Evolutionary conservation across 2,888 invertebrate species (phyloP).

Genomic region (Sussaba pulchella): DNA sequence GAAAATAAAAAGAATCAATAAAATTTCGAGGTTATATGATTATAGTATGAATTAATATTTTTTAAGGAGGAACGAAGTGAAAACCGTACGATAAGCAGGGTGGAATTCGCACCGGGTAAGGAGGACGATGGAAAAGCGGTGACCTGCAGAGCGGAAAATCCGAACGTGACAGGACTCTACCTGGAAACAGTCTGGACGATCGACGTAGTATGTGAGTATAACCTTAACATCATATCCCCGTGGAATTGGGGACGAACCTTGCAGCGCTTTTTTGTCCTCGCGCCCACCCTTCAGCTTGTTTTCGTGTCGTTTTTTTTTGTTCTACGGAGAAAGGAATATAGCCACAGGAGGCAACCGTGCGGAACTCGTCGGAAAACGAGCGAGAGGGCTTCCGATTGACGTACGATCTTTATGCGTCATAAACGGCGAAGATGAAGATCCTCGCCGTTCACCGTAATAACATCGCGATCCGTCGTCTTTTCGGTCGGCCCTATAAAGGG

Average conservation of each 20-base stretch:
- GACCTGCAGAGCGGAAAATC: conserved; percentile 96
- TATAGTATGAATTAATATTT: conserved; percentile 10
- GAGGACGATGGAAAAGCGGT: conserved; percentile 96
- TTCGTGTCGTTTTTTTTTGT: conserved; percentile 35
- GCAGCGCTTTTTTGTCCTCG: conserved; percentile 56
- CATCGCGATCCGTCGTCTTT: conserved; percentile 45
- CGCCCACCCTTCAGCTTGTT: background rate
- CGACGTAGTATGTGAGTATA: conserved; percentile 95
- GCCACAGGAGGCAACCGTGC: conserved; percentile 41
- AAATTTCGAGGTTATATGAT: conserved; percentile 5
- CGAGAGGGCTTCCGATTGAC: conserved; percentile 62
- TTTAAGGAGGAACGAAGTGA: conserved; percentile 91
- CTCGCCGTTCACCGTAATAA: conserved; percentile 48
- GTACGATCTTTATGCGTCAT: conserved; percentile 70
- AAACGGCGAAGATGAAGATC: conserved; percentile 66
- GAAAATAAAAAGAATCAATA: too few species aligned
- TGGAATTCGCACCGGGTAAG: conserved; percentile 94
- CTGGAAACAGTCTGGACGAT: conserved; percentile 95
- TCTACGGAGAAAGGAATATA: conserved; percentile 47
- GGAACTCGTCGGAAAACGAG: conserved; percentile 57
- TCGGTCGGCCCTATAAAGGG: conserved; percentile 66
- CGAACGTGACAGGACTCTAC: conserved; percentile 93
- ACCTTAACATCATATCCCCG: conserved; percentile 52
- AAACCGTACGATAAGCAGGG: conserved; percentile 93
- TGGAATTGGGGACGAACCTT: conserved; percentile 28